phyloP scores from a whole-genome alignment of 2,113 vertebrate species.

The Balaeniceps rex region DNA sequence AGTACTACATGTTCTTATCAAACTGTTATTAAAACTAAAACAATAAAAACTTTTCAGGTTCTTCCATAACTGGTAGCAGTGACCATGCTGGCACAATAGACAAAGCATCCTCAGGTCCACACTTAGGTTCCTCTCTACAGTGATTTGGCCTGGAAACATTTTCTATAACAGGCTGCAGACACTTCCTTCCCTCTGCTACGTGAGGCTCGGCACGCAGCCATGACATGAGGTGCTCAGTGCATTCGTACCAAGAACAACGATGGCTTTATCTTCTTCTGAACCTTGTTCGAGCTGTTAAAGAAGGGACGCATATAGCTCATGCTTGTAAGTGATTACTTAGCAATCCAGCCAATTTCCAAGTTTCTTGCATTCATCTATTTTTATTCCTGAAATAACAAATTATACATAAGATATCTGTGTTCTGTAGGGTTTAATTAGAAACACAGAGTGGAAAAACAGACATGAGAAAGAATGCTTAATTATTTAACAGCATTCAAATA shows the following conservation, averaged over 20 bases:
- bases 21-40: neutral
- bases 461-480: neutral
- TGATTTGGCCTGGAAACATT: neutral
- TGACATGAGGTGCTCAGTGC: neutral
- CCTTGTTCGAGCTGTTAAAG: neutral
- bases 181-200: fast-evolving
- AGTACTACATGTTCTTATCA: neutral
- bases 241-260: neutral
- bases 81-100: neutral
- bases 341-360: neutral
- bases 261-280: neutral
- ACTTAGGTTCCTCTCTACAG: neutral
- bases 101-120: neutral
- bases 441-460: neutral
- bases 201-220: neutral
- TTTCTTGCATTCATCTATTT: neutral
- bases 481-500: neutral
- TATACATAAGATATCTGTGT: neutral
- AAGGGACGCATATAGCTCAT: neutral
- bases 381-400: neutral
- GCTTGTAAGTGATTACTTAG: neutral
- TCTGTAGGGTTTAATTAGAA: neutral
- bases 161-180: neutral
- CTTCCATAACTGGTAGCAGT: neutral
- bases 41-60: neutral